These are phyloP conservation scores for Porites evermanni DNA, from an alignment of 92 coral and sea anemone genomes.

Conservation along the genomic window DNA sequence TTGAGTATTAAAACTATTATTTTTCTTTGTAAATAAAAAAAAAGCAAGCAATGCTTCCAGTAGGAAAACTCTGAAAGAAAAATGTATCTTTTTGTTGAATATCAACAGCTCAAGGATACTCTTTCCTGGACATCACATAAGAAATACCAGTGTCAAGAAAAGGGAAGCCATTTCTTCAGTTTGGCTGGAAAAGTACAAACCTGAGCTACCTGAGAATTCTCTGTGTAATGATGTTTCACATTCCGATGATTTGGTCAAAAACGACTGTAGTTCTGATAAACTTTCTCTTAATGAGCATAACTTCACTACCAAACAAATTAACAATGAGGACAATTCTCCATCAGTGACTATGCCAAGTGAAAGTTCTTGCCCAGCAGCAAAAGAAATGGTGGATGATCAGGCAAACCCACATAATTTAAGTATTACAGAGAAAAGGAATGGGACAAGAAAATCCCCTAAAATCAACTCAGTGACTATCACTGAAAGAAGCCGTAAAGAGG, in stretches of 20 bases:
- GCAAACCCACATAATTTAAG: not conserved
- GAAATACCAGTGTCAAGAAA: constrained; percentile 52
- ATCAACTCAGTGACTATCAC: not conserved
- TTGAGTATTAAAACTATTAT: not conserved
- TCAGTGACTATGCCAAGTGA: not conserved
- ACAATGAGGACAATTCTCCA: not conserved
- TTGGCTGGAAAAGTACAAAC: constrained; percentile 74
- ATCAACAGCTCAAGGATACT: constrained; percentile 33
- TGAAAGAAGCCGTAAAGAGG: not conserved
- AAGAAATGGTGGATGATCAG: not conserved
- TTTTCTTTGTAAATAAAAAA: no score
- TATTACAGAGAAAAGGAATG: not conserved
- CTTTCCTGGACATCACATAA: constrained; percentile 4
- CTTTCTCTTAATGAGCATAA: not conserved
- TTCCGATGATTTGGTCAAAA: not conserved
- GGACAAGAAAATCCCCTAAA: not conserved
- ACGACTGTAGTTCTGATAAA: not conserved
- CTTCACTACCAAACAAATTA: not conserved
- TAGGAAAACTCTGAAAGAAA: no score
- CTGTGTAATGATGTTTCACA: no score
- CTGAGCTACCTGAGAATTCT: constrained; percentile 35
- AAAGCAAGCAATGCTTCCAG: no score
- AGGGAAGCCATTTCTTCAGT: constrained; percentile 64
- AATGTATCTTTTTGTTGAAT: not conserved
- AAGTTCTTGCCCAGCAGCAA: not conserved